These are phyloP conservation scores for Melinopterus prodromus DNA, from an alignment of 2,888 invertebrate genomes.

Conservation along the genomic window DNA sequence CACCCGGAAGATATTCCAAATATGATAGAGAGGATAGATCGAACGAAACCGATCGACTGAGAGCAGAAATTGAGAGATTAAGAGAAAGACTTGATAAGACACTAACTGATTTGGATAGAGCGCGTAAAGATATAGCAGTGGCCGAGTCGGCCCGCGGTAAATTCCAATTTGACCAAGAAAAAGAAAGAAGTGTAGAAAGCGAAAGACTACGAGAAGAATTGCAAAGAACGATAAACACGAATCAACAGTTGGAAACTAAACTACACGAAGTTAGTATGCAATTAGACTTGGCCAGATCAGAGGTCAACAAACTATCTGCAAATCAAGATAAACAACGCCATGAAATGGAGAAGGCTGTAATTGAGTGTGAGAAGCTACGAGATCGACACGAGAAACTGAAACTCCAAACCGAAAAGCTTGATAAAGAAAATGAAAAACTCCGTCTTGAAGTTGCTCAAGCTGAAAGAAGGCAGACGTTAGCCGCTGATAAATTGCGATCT, in stretches of 20 bases:
- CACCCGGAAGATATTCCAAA: conserved; percentile 74
- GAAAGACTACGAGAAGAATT: conserved; percentile 79
- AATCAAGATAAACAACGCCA: conserved; percentile 82
- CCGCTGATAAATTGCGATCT: conserved; percentile 71
- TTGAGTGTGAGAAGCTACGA: conserved; percentile 88
- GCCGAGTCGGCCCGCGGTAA: conserved; percentile 81
- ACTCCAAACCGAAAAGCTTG: conserved; percentile 72
- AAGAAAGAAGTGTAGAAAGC: conserved; percentile 69
- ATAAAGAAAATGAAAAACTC: conserved; percentile 81
- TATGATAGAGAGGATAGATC: conserved; percentile 75
- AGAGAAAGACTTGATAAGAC: conserved; percentile 83
- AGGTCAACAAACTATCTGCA: conserved; percentile 76
- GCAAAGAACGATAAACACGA: conserved; percentile 70
- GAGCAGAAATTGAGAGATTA: conserved; percentile 82
- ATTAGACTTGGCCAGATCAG: conserved; percentile 80
- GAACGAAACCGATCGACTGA: conserved; percentile 79
- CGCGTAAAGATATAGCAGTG: conserved; percentile 78
- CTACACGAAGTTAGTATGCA: conserved; percentile 84
- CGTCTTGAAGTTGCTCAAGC: conserved; percentile 73
- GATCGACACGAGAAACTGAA: conserved; percentile 87
- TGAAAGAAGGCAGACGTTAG: conserved; percentile 68
- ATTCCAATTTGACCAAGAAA: conserved; percentile 79
- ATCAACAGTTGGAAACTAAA: conserved; percentile 77
- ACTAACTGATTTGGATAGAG: conserved; percentile 79
- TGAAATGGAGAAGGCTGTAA: conserved; percentile 84